phyloP scores from a whole-genome alignment of 1,140 invertebrate genomes.

The Thaumatotibia leucotreta region DNA sequence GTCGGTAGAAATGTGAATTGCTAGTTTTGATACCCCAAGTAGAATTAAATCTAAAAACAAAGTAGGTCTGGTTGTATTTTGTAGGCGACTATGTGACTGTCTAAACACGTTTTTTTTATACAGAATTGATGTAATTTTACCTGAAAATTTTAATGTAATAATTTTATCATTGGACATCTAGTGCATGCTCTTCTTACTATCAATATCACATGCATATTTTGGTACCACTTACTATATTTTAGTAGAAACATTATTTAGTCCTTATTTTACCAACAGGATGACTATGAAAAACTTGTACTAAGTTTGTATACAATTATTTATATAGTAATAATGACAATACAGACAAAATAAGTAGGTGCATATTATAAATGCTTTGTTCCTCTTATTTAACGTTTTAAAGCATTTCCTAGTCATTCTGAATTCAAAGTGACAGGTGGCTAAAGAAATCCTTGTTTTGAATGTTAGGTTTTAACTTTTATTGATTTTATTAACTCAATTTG shows the following conservation, averaged over 20 bases:
- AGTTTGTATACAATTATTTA: too few species aligned
- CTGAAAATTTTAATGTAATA: not conserved
- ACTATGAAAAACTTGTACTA: not conserved
- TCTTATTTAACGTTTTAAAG: too few species aligned
- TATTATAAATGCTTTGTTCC: too few species aligned
- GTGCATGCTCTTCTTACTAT: not conserved
- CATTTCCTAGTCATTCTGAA: not conserved
- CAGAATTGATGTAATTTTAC: not conserved
- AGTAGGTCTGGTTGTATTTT: not conserved
- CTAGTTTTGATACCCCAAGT: not conserved
- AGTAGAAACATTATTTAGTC: not conserved
- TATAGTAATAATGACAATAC: too few species aligned
- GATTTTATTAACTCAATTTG: too few species aligned
- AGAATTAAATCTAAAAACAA: not conserved
- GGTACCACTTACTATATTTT: not conserved
- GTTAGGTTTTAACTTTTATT: too few species aligned
- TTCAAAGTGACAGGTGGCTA: not conserved
- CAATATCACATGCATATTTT: not conserved
- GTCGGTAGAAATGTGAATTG: not conserved
- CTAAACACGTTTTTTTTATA: not conserved
- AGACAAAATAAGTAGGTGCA: too few species aligned
- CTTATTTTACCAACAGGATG: not conserved
- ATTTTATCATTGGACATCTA: not conserved
- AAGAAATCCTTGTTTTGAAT: not conserved
- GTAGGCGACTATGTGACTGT: not conserved